A percentile compares a stretch with the other conserved stretches of the same genome.
Conservation (phyloP, 1,140 invertebrate species). For the Apocrypta bakeri region DNA sequence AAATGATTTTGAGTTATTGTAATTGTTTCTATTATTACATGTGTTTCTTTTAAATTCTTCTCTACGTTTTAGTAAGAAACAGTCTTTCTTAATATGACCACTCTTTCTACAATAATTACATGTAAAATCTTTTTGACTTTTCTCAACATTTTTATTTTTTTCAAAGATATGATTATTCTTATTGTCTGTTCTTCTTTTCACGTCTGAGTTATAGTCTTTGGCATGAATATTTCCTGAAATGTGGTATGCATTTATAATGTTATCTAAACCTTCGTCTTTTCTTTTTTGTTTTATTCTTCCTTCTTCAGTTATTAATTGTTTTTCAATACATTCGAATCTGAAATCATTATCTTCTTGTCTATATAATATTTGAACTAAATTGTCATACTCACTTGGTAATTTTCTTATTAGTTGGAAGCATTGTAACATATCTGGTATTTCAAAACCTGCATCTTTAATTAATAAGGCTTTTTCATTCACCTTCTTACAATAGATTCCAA, state of each 20-base stretch:
- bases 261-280: background rate
- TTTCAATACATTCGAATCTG: background rate
- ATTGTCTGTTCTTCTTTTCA: background rate
- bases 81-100: background rate
- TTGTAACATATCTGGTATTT: background rate
- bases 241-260: background rate
- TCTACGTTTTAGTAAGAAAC: background rate
- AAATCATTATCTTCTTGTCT: background rate
- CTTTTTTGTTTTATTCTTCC: background rate
- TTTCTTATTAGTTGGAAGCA: conserved; percentile 2
- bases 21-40: background rate
- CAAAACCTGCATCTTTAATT: background rate
- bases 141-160: background rate
- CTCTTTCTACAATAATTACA: background rate
- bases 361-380: background rate
- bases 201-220: background rate
- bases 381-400: background rate
- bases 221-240: background rate
- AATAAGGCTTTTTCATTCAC: background rate
- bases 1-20: background rate
- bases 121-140: background rate
- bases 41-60: background rate
- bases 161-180: background rate
- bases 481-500: background rate
- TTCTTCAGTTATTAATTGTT: background rate